A percentile compares a stretch with the other conserved stretches of the same genome.
Evolutionary conservation across 1,140 invertebrate species (phyloP).

Genomic region (Nomia melanderi): DNA sequence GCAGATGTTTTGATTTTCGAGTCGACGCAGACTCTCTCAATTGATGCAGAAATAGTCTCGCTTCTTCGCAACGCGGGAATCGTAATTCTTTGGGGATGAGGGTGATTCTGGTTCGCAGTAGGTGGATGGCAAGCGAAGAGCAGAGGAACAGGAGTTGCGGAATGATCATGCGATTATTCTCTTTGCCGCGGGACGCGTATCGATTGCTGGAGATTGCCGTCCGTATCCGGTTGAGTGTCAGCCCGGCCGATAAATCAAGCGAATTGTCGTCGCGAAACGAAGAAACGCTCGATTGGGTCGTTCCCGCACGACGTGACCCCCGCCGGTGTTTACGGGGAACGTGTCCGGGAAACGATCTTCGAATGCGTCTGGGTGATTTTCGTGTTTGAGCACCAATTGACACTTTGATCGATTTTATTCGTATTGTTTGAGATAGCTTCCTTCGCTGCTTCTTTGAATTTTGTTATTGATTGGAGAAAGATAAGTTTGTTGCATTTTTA

Average conservation of each 20-base stretch:
- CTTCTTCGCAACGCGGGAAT: too few species aligned
- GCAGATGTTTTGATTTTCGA: too few species aligned
- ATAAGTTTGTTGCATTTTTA: too few species aligned
- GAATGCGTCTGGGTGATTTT: background rate
- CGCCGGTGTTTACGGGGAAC: background rate
- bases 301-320: conserved; percentile 15
- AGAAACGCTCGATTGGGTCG: conserved; percentile 26
- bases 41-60: too few species aligned
- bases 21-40: too few species aligned
- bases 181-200: conserved; percentile 18
- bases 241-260: conserved; percentile 35
- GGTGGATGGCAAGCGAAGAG: background rate
- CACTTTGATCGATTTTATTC: too few species aligned
- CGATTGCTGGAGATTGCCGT: conserved; percentile 23
- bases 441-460: too few species aligned
- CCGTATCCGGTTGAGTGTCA: conserved; percentile 3
- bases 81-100: too few species aligned
- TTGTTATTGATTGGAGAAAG: too few species aligned
- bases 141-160: background rate
- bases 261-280: conserved; percentile 16
- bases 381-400: too few species aligned
- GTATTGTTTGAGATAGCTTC: too few species aligned
- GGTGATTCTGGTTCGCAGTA: too few species aligned
- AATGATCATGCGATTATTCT: conserved; percentile 42
- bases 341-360: background rate